Evolutionary conservation across 2,113 vertebrate species (phyloP), one percentile per base, ranked within the genome.

Genomic region (Tragelaphus imberbis): DNA sequence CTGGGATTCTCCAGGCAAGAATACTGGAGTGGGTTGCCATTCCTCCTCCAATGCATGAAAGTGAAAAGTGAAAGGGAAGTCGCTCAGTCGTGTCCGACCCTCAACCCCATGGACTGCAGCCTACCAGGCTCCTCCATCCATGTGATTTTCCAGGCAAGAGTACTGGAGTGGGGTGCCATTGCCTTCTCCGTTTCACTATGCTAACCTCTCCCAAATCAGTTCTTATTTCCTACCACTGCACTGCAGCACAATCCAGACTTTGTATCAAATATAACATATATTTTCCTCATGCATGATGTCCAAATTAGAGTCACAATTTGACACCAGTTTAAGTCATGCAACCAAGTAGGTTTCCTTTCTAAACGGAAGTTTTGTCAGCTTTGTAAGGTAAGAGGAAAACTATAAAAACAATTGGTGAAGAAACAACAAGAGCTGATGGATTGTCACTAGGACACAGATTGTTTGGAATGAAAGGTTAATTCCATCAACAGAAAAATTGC

Each of bases 401-500:
- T 10, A 61, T 28, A 86, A 61, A 63, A 96, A n/a, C 28, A 84
- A 56, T 3, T 51, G 2, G 25, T 27, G 12, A 92, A 44, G n/a
- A 94, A 75, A 91, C 84, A 61, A n/a, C 49, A 68, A 51, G 55
- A 96, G 5, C 30, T 44, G 30, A 91, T 58, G 53, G 27, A 27
- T 77, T 80, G 71, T 77, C 33, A 30, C 28, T 49, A 79, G 77
- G 49, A 80, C 81, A 90, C 47, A 44, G 55, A 88, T 13, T 90
- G 28, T 71, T 94, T 81, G 88, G 71, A 96, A 61, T 40, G 59
- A 97, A 97, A 96, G 90, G 71, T 93, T 97, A 98, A 96, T 98
- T 97, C 98, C 93, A 97, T 97, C 97, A 98, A 89, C 36, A 88
- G 96, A 97, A 98, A 96, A 98, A 98, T 88, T 96, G 93, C 93